Conservation (phyloP, 2,888 invertebrate species). For the Entomobrya multifasciata region DNA sequence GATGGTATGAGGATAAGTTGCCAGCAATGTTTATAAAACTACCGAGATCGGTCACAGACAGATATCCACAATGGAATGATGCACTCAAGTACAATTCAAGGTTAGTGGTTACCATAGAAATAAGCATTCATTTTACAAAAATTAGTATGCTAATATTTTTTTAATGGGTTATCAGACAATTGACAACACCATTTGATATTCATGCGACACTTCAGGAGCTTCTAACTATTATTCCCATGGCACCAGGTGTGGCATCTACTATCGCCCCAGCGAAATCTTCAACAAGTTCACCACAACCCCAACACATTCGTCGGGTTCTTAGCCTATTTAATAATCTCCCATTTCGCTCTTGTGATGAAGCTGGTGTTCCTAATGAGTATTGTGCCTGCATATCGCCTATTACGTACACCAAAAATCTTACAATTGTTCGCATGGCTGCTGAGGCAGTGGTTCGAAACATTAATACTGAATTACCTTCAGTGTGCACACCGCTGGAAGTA, state of each 20-base stretch:
- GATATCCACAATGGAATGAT: constrained; percentile 51
- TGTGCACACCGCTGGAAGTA: constrained; percentile 56
- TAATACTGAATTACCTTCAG: constrained; percentile 60
- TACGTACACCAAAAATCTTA: constrained; percentile 55
- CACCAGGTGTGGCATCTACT: not conserved
- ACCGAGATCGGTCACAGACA: constrained; percentile 44
- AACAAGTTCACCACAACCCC: not conserved
- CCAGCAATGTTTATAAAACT: constrained; percentile 75
- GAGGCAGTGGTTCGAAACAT: constrained; percentile 56
- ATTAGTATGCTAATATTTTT: no score
- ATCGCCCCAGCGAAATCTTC: not conserved
- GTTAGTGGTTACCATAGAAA: no score
- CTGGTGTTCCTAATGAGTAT: constrained; percentile 67
- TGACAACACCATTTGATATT: constrained; percentile 74
- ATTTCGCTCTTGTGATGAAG: constrained; percentile 64
- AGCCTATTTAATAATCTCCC: constrained; percentile 66
- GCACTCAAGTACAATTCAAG: constrained; percentile 68
- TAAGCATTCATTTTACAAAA: no score
- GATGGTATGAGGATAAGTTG: constrained; percentile 84
- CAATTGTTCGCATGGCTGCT: constrained; percentile 56
- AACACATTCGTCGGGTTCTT: constrained; percentile 51
- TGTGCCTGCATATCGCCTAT: constrained; percentile 70
- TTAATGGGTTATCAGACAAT: no score
- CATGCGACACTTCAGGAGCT: constrained; percentile 69
- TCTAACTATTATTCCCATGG: not conserved